Evolutionary conservation across 1,140 invertebrate species (phyloP).

Genomic region (Zaprionus inermis): DNA sequence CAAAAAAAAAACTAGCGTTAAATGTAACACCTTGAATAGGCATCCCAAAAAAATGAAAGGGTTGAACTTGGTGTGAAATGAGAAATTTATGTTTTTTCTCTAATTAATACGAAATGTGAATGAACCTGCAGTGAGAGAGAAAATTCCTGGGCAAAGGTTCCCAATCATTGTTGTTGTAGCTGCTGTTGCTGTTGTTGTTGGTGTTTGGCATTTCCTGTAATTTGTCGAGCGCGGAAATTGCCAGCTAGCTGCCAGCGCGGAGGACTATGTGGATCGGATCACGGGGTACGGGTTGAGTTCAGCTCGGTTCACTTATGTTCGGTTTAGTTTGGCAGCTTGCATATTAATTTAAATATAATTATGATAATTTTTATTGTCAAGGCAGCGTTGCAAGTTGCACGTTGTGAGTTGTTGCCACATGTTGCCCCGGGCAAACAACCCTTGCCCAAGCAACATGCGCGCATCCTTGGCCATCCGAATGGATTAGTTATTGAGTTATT

Average conservation of each 20-base stretch:
- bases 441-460: slow-evolving; percentile 34
- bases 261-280: background rate
- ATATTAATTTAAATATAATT: slow-evolving; percentile 83
- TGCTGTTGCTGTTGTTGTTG: slow-evolving; percentile 30
- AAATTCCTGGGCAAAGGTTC: background rate
- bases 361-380: slow-evolving; percentile 82
- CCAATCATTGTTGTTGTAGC: background rate
- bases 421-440: slow-evolving; percentile 71
- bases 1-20: background rate
- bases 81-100: background rate
- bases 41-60: background rate
- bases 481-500: slow-evolving; percentile 83
- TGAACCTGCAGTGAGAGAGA: background rate
- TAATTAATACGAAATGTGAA: slow-evolving; percentile 2
- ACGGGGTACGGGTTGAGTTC: background rate
- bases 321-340: slow-evolving; percentile 58
- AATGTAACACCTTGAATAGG: background rate
- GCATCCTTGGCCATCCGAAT: slow-evolving; percentile 57
- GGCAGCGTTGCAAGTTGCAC: slow-evolving; percentile 22
- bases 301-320: slow-evolving; percentile 5
- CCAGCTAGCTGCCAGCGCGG: slow-evolving; percentile 24
- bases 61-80: background rate
- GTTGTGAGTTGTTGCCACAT: slow-evolving; percentile 56
- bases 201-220: slow-evolving; percentile 78
- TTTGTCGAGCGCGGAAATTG: slow-evolving; percentile 73